phyloP scores from a whole-genome alignment of 1,140 invertebrate species.

The Drosophila parvula region DNA sequence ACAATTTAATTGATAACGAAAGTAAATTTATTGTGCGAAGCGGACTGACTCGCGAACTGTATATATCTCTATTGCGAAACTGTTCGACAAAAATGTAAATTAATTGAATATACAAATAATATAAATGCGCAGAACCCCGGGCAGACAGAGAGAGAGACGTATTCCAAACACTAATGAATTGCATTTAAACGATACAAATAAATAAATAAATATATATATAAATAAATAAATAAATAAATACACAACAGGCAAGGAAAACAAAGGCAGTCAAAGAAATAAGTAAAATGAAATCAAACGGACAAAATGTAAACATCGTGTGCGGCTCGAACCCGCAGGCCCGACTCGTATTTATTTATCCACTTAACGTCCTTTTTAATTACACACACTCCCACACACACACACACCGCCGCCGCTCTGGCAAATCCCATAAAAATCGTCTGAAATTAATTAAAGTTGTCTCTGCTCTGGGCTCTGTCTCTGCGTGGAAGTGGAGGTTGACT shows the following conservation, averaged over 20 bases:
- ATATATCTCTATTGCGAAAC: conserved; percentile 67
- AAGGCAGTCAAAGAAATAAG: conserved; percentile 47
- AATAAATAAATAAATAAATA: conserved; percentile 38
- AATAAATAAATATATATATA: conserved; percentile 30
- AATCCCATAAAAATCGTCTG: conserved; percentile 43
- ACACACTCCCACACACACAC: conserved; percentile 26
- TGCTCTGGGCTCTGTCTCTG: conserved; percentile 15
- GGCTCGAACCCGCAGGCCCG: conserved; percentile 30
- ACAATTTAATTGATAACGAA: conserved; percentile 62
- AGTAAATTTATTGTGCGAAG: conserved; percentile 63
- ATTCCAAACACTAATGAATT: conserved; percentile 75
- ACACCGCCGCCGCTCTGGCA: conserved; percentile 7
- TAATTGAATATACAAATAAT: conserved; percentile 66
- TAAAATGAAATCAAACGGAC: conserved; percentile 42
- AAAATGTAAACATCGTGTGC: conserved; percentile 43
- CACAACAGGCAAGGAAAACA: conserved; percentile 37
- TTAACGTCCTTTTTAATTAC: conserved; percentile 66
- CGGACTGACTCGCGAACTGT: conserved; percentile 59
- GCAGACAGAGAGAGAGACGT: conserved; percentile 53
- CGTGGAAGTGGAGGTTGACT: conserved; percentile 30
- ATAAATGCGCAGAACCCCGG: conserved; percentile 36
- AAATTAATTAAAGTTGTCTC: conserved; percentile 58
- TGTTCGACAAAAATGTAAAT: conserved; percentile 71
- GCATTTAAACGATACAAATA: conserved; percentile 70
- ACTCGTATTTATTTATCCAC: conserved; percentile 70